phyloP scores from a whole-genome alignment of 2,797 vertebrate species.

The Geotrypetes seraphini region DNA sequence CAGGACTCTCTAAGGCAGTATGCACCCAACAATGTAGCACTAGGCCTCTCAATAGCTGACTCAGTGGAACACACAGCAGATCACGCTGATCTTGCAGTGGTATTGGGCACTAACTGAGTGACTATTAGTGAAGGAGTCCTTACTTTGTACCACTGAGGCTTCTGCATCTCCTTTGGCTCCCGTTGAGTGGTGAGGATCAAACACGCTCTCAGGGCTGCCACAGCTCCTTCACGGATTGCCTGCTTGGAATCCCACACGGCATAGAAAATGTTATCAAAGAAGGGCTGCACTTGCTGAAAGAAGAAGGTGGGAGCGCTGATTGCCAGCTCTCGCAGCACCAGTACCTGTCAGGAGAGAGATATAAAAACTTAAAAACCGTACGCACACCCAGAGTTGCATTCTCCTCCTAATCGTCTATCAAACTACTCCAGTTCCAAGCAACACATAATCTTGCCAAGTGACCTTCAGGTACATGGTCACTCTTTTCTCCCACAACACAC shows the following conservation, averaged over 20 bases:
- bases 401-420: no score
- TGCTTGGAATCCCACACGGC: slow-evolving; percentile 97
- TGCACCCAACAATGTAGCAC: no score
- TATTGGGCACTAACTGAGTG: no score
- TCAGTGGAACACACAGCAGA: no score
- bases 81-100: no score
- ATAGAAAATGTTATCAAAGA: slow-evolving; percentile 95
- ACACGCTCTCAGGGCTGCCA: slow-evolving; percentile 85
- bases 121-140: slow-evolving; percentile 27
- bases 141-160: slow-evolving; percentile 97
- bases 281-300: slow-evolving; percentile 96
- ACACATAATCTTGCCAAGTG: no score
- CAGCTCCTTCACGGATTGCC: slow-evolving; percentile 90
- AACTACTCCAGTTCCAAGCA: no score
- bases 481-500: no score
- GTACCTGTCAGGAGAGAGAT: slow-evolving; percentile 57
- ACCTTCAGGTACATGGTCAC: no score
- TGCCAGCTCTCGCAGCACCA: slow-evolving; percentile 89
- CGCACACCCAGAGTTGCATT: no score
- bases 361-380: fast-evolving
- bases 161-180: slow-evolving; percentile 98
- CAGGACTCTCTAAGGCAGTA: no score
- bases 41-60: no score
- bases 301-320: slow-evolving; percentile 96
- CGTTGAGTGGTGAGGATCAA: slow-evolving; percentile 94